phyloP scores from a whole-genome alignment of 2,113 vertebrate genomes.

The Pollachius pollachius region DNA sequence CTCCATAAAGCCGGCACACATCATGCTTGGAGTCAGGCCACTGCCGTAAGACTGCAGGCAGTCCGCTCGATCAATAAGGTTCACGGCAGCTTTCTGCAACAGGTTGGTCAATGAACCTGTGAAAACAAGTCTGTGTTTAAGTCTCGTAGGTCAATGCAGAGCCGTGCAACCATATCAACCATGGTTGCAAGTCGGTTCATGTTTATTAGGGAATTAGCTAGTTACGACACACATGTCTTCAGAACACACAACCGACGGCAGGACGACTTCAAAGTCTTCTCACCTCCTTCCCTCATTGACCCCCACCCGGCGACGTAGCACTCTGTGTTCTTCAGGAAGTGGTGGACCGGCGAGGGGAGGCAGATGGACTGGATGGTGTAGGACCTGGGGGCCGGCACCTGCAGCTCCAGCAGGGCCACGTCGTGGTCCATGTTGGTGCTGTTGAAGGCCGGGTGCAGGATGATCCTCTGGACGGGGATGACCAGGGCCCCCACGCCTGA shows the following conservation, averaged over 20 bases:
- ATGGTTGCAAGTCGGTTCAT: too few relatives aligned
- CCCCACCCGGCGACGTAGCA: constrained; percentile 96
- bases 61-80: constrained; percentile 77
- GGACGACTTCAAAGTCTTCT: constrained; percentile 15
- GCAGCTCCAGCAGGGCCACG: constrained; percentile 85
- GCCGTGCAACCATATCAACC: too few relatives aligned
- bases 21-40: constrained; percentile 85
- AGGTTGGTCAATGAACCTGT: constrained; percentile 81
- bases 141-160: too few relatives aligned
- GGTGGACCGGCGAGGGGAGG: constrained; percentile 80
- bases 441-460: constrained; percentile 88
- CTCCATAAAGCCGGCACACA: constrained; percentile 86
- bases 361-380: constrained; percentile 84
- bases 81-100: constrained; percentile 88
- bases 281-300: constrained; percentile 76
- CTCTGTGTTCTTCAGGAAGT: constrained; percentile 73
- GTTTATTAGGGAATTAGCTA: too few relatives aligned
- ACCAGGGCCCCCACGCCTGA: constrained; percentile 74
- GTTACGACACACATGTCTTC: too few relatives aligned
- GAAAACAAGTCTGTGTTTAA: too few relatives aligned
- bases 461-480: constrained; percentile 81
- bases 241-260: too few relatives aligned
- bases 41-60: constrained; percentile 85
- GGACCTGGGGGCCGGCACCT: constrained; percentile 68
- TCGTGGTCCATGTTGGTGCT: constrained; percentile 87